phyloP scores from a whole-genome alignment of 2,113 vertebrate genomes.

The Micronycteris hirsuta region DNA sequence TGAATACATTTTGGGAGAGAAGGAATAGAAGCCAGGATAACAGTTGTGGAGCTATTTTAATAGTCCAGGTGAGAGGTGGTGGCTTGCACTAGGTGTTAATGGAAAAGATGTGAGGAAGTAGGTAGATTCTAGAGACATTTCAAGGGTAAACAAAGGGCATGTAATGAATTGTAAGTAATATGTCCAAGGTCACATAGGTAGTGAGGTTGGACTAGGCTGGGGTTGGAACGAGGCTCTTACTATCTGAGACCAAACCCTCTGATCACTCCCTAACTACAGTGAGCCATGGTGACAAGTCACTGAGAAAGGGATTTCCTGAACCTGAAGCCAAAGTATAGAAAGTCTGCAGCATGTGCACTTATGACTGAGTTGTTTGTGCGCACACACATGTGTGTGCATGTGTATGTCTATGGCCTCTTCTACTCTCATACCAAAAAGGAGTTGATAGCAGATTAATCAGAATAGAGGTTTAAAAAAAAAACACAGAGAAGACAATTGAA shows the following conservation, averaged over 20 bases:
- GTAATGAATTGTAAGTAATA: background rate
- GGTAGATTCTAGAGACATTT: background rate
- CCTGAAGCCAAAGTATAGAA: background rate
- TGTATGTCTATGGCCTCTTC: background rate
- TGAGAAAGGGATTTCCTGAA: background rate
- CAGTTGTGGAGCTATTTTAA: background rate
- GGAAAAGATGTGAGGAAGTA: background rate
- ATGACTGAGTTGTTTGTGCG: background rate
- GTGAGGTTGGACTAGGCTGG: background rate
- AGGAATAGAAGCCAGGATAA: background rate
- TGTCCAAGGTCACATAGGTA: background rate
- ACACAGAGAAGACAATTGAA: background rate
- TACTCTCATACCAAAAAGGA: background rate
- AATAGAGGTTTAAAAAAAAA: background rate
- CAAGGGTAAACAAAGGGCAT: background rate
- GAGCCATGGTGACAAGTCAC: background rate
- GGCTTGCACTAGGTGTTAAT: background rate
- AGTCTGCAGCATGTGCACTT: background rate
- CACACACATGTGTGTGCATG: background rate
- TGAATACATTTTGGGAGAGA: background rate
- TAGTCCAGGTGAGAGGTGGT: background rate
- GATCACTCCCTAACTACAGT: background rate
- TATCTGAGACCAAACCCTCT: background rate
- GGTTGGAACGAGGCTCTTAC: background rate
- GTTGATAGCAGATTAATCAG: background rate